Base-by-base conservation (phyloP, 1,140 invertebrate species). In the Drosophila rhopaloa region DNA sequence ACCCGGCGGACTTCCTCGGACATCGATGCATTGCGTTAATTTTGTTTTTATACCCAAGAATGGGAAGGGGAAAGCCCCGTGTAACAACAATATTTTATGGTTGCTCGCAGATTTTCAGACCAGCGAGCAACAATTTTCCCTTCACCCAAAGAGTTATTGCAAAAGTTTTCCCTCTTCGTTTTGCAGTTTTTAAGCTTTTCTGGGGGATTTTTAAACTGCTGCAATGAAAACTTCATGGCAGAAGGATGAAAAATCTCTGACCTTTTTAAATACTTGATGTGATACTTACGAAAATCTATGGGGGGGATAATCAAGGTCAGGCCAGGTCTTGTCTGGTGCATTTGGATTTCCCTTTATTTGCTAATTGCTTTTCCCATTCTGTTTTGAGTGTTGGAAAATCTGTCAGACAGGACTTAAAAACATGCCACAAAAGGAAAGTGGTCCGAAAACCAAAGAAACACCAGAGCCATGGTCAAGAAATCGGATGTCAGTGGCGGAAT, bases 21-120 rank as follows among this genome's bases (percentile, higher is more conserved):
- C 61, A 58, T 79, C 77, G 70, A 79, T 74, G 77, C 76, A 57
- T 79, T 79, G 76, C 76, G 76, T 79, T 79, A 79, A 79, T 79
- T 79, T 79, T 79, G 76, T 76, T 79, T 79, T 79, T 74, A 79
- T 79, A 67, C 67, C 44, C 38, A 41, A 38, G 38, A 6, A 24
- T n/a, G 9, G 11, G 13, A 19, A 19, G 19, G 43, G 63, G 40
- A 14, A 46, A 19, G 29, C 19, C 40, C 48, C 66, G 58, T 72
- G 76, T 63, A 54, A 57, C 67, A 73, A 74, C 55, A 60, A 55
- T 79, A 58, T 79, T 79, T 79, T 79, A 79, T 79, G 61, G 61
- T 68, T 68, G 68, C 76, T 73, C 68, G 61, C 76, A 68, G 75
- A 79, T 78, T 79, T 68, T 68, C 61, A 53, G 65, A 68, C 65